Conservation (phyloP, 2,797 vertebrate genomes). For the Enteromius viviparus region DNA sequence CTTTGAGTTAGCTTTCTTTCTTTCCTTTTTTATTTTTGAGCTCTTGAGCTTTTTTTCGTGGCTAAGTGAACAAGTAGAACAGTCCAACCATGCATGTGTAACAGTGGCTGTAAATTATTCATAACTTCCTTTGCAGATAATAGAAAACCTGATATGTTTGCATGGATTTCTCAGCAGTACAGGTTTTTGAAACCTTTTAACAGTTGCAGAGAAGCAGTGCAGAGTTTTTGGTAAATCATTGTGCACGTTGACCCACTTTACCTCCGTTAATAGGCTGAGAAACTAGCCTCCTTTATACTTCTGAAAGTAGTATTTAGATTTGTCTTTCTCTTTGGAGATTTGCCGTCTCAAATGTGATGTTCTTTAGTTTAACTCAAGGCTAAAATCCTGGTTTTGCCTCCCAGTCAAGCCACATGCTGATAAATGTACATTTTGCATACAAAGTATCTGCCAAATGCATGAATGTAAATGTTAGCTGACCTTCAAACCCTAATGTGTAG, state of each 20-base stretch:
- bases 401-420: background rate
- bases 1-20: background rate
- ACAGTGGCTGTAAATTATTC: slow-evolving; percentile 30
- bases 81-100: slow-evolving; percentile 28
- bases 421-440: background rate
- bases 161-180: slow-evolving; percentile 5
- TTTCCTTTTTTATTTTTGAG: background rate
- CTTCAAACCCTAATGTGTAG: background rate
- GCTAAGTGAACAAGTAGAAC: background rate
- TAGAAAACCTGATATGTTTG: slow-evolving; percentile 26
- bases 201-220: background rate
- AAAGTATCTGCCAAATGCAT: slow-evolving; percentile 7
- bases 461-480: background rate
- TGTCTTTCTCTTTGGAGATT: background rate
- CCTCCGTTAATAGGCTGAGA: background rate
- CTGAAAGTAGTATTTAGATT: slow-evolving; percentile 3
- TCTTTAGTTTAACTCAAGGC: background rate
- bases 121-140: slow-evolving; percentile 25
- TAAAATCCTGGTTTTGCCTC: background rate
- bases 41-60: background rate
- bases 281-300: background rate
- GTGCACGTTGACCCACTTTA: slow-evolving; percentile 8
- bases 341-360: background rate
- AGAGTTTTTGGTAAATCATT: background rate
- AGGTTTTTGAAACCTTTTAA: slow-evolving; percentile 1